Evolutionary conservation across 2,797 vertebrate species (phyloP), one percentile per base, ranked within the genome.

Genomic region (Triplophysa yarkandensis): DNA sequence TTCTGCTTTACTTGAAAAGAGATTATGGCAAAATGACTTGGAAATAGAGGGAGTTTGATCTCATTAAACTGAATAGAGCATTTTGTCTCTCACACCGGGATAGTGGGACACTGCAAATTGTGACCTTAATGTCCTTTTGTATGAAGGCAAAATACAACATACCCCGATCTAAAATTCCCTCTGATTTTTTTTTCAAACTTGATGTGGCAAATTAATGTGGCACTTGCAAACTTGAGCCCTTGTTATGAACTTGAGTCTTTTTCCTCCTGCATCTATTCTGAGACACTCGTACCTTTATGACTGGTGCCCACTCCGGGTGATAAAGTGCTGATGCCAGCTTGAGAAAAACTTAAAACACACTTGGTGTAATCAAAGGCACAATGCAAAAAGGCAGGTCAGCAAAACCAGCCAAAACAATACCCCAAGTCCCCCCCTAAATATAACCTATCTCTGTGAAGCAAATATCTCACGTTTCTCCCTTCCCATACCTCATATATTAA

Each of bases 271-370:
- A 77, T 80, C 77, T 80, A 80, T 78, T 80, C 71, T 77, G 54
- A 76, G 78, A 74, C 61, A 46, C 61, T 57, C 57, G 68, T 50
- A 70, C 62, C 80, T 77, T 65, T 60, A 64, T 71, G 69, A 71
- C 74, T 68, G 74, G 69, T 79, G 77, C 77, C 77, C 80, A 77
- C 74, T 77, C 74, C 19, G 70, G 69, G 41, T 75, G 52, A 66
- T 79, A 71, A 82, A 82, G 70, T 79, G 80, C 80, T 82, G 80
- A 82, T 79, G 62, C 77, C 77, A 79, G 80, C 77, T 77, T 82
- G 52, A 68, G 48, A 68, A 68, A 68, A 82, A 79, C 74, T 82
- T 82, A 68, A 79, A 79, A 79, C 77, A 75, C 67, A 79, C 71
- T 82, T 82, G 69, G 67, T 79, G 71, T 82, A 77, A 82, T 82